Percentiles rank a stretch among this genome's conserved stretches.
Evolutionary conservation across 1,140 invertebrate species (phyloP).

Genomic region (Aphidius gifuensis): DNA sequence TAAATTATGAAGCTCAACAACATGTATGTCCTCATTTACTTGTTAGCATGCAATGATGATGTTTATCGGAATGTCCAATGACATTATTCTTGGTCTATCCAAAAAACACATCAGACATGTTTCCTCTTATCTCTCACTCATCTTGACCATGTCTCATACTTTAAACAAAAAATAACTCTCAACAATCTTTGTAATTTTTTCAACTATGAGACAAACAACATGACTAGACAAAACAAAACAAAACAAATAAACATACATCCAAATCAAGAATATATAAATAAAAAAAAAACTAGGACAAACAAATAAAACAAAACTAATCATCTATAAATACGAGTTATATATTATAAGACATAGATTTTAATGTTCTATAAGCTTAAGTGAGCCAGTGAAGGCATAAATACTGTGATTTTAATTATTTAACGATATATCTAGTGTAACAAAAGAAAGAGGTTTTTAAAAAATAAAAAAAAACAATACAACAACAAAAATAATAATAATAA

Average conservation of each 20-base stretch:
- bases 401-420: conserved; percentile 59
- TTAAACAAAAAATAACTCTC: conserved; percentile 11
- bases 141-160: neutral
- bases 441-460: conserved; percentile 24
- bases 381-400: conserved; percentile 56
- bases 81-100: conserved; percentile 52
- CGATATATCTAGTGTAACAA: conserved; percentile 37
- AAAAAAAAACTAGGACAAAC: conserved; percentile 25
- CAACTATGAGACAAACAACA: conserved; percentile 3
- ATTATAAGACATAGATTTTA: conserved; percentile 50
- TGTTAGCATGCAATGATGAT: conserved; percentile 35
- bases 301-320: conserved; percentile 27
- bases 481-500: conserved; percentile 39
- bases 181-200: conserved; percentile 4
- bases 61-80: conserved; percentile 55
- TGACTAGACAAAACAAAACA: neutral
- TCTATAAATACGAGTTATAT: conserved; percentile 43
- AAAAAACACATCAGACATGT: conserved; percentile 49
- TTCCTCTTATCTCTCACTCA: conserved; percentile 18
- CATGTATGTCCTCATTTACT: conserved; percentile 15
- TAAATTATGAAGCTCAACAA: too few species aligned
- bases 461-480: conserved; percentile 30
- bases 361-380: conserved; percentile 53
- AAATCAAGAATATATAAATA: conserved; percentile 11
- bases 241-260: neutral